Evolutionary conservation across 1,140 invertebrate species (phyloP), one percentile per base, ranked within the genome.

Genomic region (Drosophila sucinea): DNA sequence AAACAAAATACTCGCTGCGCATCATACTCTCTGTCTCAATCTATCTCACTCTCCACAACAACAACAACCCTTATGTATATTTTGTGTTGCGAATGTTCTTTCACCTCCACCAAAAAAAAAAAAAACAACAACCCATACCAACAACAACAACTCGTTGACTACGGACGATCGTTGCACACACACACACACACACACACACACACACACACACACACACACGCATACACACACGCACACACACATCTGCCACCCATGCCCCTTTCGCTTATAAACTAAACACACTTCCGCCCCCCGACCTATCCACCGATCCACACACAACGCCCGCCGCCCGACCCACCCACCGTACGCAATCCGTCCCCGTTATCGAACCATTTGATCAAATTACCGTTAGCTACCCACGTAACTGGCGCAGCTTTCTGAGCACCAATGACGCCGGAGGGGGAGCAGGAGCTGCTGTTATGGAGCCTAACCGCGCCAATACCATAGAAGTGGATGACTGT

Each of bases 401-500:
- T 56, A 84, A 91, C 74, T 91, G 90, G 90, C 90, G 90, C 65
- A 81, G 85, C 47, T 70, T 85, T 47, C 54, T 85, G 40, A 25
- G 64, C 33, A 8, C 6, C 3, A 25, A 51, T 51, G 44, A 51
- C 27, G 44, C 35, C 10, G 35, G 3, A 38, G 10, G 35, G 11
- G 69, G 71, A 25, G 58, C n/a, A 35, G 80, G 68, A 5, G 83
- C 71, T 44, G 69, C 77, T 23, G 76, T 89, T 4, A 89, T 80
- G 6, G 84, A 91, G 61, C 81, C 78, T 29, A 85, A 81, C 38
- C 85, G 90, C 47, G 90, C 90, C 44, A 91, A 91, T 70, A 91
- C 90, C 60, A 91, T 91, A 55, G 90, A 91, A 68, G 90, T 91
- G 56, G 90, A 91, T 40, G 90, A 91, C 64, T 91, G 84, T 51